Evolutionary conservation across 2,797 vertebrate species (phyloP), one percentile per base, ranked within the genome.

Genomic region (Sparidentex hasta): DNA sequence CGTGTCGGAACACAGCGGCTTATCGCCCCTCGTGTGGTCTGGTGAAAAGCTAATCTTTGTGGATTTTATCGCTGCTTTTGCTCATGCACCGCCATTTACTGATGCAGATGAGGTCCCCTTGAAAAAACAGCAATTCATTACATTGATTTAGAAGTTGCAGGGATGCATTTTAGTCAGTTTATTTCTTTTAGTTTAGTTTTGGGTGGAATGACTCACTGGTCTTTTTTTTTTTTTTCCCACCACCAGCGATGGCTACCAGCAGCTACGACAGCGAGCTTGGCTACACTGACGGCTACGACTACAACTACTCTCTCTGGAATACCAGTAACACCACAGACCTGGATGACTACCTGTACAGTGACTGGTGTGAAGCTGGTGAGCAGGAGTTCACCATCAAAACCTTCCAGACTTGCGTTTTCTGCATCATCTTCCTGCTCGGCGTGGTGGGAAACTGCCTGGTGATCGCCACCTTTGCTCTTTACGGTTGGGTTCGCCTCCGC

Each of bases 371-470:
- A 23, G 84, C 95, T 23, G 89, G 48, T 0, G 76, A 73, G 0
- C 73, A 90, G 1, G 74, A 89, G 81, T 0, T 7, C 0, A 90
- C 91, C 65, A 95, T 95, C 71, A 92, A 87, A 17, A 80, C 55
- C 12, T 96, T 97, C 90, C 97, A 97, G 89, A 93, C 94, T 0
- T 90, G 88, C 0, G 44, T 95, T 20, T 97, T 96, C 77, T 50
- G 94, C 69, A 50, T 94, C 2, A 91, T 98, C 64, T 97, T 95
- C 11, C 57, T 93, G 23, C 81, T 97, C 54, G 98, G 98, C 5
- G 48, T 92, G 0, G 65, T 63, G 0, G 98, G 98, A 12, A 99
- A 99, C 2, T 90, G 88, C 66, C 86, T 98, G 71, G 97, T 99
- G 74, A 95, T 99, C 18, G 90, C 95, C 84, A 98, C 96, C 0